These are phyloP conservation scores for Eurypyga helias DNA, from an alignment of 2,113 vertebrate genomes.

Conservation along the genomic window DNA sequence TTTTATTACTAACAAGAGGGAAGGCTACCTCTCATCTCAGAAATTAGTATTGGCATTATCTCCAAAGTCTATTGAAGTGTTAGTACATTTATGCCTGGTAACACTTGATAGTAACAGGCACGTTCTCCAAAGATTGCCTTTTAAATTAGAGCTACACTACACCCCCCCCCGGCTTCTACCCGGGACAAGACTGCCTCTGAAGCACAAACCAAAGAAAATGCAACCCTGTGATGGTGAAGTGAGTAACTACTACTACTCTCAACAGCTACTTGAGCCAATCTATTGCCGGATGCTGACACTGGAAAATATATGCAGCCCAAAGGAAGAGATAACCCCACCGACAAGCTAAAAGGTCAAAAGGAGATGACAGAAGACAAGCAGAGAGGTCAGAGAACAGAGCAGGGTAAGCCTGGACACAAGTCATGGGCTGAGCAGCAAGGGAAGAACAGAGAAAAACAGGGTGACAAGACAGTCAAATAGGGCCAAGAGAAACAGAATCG, in stretches of 20 bases:
- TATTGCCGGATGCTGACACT: background rate
- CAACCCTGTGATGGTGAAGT: background rate
- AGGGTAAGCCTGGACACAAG: background rate
- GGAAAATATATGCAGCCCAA: background rate
- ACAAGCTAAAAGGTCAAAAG: background rate
- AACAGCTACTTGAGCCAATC: background rate
- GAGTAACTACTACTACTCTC: background rate
- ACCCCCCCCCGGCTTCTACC: background rate
- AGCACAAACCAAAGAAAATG: background rate
- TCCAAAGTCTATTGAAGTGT: background rate
- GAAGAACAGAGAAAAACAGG: background rate
- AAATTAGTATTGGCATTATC: background rate
- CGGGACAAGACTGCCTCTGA: background rate
- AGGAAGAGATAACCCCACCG: background rate
- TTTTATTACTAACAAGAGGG: background rate
- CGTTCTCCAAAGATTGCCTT: background rate
- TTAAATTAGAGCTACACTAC: background rate
- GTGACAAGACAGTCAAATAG: background rate
- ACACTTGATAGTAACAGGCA: background rate
- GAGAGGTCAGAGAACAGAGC: background rate
- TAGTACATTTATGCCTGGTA: background rate
- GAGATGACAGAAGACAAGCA: background rate
- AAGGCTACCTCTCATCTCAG: background rate
- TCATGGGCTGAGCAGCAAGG: background rate
- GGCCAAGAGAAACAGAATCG: background rate